Base-by-base conservation (phyloP, 2,888 invertebrate genomes). In the Drosophila sordidula region DNA sequence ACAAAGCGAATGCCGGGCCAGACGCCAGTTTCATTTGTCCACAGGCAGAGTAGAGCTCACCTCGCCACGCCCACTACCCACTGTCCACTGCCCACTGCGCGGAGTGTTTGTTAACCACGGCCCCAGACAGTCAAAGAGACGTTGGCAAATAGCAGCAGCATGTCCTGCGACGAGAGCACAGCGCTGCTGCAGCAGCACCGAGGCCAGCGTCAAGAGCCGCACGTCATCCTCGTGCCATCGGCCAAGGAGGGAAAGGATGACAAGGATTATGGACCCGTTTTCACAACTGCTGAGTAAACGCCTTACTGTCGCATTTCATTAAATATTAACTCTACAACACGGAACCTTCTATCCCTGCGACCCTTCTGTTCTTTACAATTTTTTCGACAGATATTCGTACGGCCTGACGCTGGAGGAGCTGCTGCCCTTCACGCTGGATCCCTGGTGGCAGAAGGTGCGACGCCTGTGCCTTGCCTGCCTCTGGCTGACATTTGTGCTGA, bases 371-470 rank as follows among this genome's bases (percentile, higher is more conserved):
- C 3, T 38, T 51, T 29, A 56, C 47, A 39, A 26, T 47, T 45
- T 18, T 63, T 50, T 46, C 50, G 76, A 69, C 47, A 92, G 90
- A 44, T 83, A 82, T 70, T 87, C 88, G 52, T 87, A 89, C 55
- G 86, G 90, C 2, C 84, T 94, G n/a, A 92, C 92, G 8, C 78
- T 91, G 32, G 93, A 94, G 63, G 94, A 94, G 83, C 92, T 94
- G 0, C 70, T 92, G 25, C 89, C 91, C n/a, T 91, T 91, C 12
- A 90, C 90, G 0, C 88, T 92, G 61, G 93, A 94, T 72, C 90
- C 92, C 0, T 92, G 93, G 78, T 94, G 94, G 94, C 92, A 93
- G 1, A 91, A 93, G 0, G 80, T 93, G 1, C 92, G 94, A 0
- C 91, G 92, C 59, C 89, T 92, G 62, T 85, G 94, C 22, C 84